These are phyloP conservation scores for Micromesistius poutassou DNA, from an alignment of 2,797 vertebrate genomes.

Conservation along the genomic window DNA sequence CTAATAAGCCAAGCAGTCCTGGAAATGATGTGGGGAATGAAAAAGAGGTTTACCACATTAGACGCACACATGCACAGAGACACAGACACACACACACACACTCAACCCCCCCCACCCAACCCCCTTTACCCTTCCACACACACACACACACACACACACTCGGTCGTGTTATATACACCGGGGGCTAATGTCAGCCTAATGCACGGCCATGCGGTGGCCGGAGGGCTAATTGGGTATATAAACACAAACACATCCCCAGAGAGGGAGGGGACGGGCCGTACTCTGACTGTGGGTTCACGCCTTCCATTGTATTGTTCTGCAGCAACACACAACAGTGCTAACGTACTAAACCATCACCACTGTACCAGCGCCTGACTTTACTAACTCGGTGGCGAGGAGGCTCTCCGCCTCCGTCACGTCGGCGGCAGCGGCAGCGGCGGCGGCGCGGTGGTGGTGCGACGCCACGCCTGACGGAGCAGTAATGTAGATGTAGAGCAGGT, in stretches of 20 bases:
- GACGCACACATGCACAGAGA: slow-evolving; percentile 37
- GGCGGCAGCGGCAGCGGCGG: background rate
- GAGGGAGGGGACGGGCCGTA: slow-evolving; percentile 42
- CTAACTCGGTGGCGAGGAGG: background rate
- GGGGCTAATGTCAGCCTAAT: slow-evolving; percentile 71
- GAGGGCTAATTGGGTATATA: slow-evolving; percentile 77
- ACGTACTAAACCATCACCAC: background rate
- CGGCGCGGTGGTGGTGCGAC: background rate
- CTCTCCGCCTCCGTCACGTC: background rate
- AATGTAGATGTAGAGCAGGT: slow-evolving; percentile 42
- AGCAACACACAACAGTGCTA: slow-evolving; percentile 30
- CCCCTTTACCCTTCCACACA: slow-evolving; percentile 2
- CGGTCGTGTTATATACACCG: slow-evolving; percentile 48
- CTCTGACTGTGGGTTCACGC: slow-evolving; percentile 41
- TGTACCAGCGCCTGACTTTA: background rate
- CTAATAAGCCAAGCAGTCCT: slow-evolving; percentile 67
- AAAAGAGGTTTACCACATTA: slow-evolving; percentile 57
- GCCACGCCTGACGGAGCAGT: background rate
- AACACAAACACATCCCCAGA: slow-evolving; percentile 76
- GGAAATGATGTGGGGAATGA: slow-evolving; percentile 62
- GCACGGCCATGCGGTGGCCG: slow-evolving; percentile 70
- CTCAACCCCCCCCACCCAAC: background rate
- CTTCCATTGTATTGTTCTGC: slow-evolving; percentile 14
- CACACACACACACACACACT: slow-evolving; percentile 22
- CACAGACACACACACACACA: slow-evolving; percentile 34